phyloP scores from a whole-genome alignment of 1,140 invertebrate genomes.

The Sitodiplosis mosellana region DNA sequence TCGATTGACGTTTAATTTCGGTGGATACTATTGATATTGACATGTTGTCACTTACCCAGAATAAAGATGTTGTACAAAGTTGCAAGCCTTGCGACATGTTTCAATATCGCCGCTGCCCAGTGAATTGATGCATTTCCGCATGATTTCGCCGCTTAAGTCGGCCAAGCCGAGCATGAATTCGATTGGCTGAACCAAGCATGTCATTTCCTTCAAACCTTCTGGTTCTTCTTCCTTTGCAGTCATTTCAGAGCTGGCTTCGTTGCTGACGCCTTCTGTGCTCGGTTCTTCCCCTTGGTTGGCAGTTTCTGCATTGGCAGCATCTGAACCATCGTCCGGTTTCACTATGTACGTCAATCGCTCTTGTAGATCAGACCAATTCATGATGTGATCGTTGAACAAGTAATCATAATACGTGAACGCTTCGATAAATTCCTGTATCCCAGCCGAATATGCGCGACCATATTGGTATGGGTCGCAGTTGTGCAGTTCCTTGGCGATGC shows the following conservation, averaged over 20 bases:
- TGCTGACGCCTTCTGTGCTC: neutral
- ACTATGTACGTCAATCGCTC: conserved; percentile 13
- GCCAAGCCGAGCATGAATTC: conserved; percentile 55
- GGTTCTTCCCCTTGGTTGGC: neutral
- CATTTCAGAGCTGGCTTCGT: conserved; percentile 4
- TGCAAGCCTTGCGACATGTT: conserved; percentile 51
- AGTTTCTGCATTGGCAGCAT: conserved; percentile 2
- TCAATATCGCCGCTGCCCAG: conserved; percentile 58
- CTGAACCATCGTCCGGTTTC: conserved; percentile 10
- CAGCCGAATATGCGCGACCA: conserved; percentile 49
- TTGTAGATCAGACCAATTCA: conserved; percentile 18
- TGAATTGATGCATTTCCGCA: conserved; percentile 73
- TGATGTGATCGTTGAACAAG: conserved; percentile 22
- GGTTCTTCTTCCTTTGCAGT: conserved; percentile 1
- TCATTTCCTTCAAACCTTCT: conserved; percentile 7
- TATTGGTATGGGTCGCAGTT: conserved; percentile 56
- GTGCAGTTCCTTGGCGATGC: conserved; percentile 51
- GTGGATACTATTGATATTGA: neutral
- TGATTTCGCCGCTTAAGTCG: conserved; percentile 77
- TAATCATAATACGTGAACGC: conserved; percentile 60
- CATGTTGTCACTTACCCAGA: conserved; percentile 26
- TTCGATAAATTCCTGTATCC: conserved; percentile 78
- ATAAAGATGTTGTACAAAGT: conserved; percentile 52
- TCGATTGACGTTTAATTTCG: neutral
- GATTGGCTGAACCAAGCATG: conserved; percentile 17